These are phyloP conservation scores for Cynocephalus volans DNA, from an alignment of 2,113 vertebrate genomes.

Conservation along the genomic window DNA sequence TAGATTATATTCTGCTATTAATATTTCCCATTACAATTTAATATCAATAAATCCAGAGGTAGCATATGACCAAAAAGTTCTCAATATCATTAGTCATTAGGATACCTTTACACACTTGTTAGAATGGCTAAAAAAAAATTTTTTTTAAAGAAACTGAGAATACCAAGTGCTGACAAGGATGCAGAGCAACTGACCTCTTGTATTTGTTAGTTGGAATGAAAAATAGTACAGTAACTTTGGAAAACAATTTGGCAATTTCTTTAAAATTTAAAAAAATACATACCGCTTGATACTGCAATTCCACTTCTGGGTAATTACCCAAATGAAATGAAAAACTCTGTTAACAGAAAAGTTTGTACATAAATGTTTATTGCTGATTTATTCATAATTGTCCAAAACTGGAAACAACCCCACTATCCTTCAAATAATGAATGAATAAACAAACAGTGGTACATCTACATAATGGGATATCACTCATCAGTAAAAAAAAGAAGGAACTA, in stretches of 20 bases:
- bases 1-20: constrained; percentile 72
- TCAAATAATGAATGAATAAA: not conserved
- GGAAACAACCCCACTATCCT: not conserved
- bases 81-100: not conserved
- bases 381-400: not conserved
- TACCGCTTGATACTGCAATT: not conserved
- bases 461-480: not conserved
- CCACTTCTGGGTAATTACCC: not conserved
- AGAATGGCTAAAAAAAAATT: not conserved
- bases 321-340: not conserved
- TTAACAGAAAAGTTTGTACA: not conserved
- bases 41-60: constrained; percentile 71
- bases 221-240: not conserved
- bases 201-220: not conserved
- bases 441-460: not conserved
- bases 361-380: not conserved
- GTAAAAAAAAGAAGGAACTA: not conserved
- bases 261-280: not conserved
- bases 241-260: not conserved
- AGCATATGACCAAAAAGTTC: constrained; percentile 65
- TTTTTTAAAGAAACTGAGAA: not conserved
- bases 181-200: not conserved
- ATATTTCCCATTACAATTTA: constrained; percentile 64
- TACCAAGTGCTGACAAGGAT: not conserved
- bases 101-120: not conserved